Evolutionary conservation across 2,113 vertebrate species (phyloP).

Genomic region (Gila orcuttii): DNA sequence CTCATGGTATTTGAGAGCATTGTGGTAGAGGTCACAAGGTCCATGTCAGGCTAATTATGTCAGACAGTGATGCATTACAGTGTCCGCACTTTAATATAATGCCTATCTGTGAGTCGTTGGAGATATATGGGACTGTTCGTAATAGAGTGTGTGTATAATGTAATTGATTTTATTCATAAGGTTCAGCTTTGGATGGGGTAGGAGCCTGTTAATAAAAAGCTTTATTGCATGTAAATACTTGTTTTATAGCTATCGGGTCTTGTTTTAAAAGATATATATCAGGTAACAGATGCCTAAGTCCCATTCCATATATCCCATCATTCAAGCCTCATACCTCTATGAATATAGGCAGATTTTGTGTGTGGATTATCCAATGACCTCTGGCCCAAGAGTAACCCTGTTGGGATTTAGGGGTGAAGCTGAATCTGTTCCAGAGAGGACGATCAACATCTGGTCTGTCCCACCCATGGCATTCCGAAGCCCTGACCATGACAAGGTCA

Average conservation of each 20-base stretch:
- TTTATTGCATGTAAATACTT: constrained; percentile 5
- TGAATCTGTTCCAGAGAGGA: not conserved
- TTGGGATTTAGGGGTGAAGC: constrained; percentile 12
- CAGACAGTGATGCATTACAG: constrained; percentile 67
- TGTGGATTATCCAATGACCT: constrained; percentile 25
- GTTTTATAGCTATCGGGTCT: not conserved
- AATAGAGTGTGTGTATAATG: constrained; percentile 40
- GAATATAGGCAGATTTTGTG: constrained; percentile 11
- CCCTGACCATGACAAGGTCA: constrained; percentile 23
- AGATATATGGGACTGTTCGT: constrained; percentile 7
- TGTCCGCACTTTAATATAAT: constrained; percentile 49
- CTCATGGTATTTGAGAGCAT: constrained; percentile 46
- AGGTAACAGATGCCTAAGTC: not conserved
- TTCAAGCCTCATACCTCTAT: not conserved
- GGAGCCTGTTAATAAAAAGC: constrained; percentile 27
- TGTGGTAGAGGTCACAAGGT: constrained; percentile 57
- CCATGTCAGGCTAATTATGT: constrained; percentile 59
- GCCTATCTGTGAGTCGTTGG: constrained; percentile 4
- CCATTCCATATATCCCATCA: not conserved
- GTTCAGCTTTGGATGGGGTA: not conserved
- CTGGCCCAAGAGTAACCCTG: constrained; percentile 38
- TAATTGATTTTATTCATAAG: constrained; percentile 48
- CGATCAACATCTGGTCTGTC: constrained; percentile 39
- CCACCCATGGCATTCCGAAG: not conserved
- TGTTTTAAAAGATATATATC: not conserved